Conservation (phyloP, 2,888 invertebrate genomes). For the Panzeria rudis region DNA sequence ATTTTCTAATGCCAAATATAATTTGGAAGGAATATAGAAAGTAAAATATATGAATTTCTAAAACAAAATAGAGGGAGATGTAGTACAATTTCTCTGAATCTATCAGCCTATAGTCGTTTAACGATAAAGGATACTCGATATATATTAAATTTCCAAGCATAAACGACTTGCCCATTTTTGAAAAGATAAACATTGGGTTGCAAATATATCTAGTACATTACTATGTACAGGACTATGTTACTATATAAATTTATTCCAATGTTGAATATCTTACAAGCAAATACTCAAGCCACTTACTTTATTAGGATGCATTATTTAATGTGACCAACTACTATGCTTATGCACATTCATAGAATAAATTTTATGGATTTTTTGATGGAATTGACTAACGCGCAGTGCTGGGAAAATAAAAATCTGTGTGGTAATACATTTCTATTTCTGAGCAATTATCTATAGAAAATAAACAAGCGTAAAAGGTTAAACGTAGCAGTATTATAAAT, state of each 20-base stretch:
- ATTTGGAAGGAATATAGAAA: conserved; percentile 42
- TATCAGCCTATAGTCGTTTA: neutral
- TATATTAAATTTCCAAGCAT: conserved; percentile 43
- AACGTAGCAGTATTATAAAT: too few species aligned
- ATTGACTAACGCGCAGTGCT: too few species aligned
- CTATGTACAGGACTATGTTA: neutral
- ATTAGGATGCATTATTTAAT: neutral
- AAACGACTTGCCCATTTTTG: conserved; percentile 21
- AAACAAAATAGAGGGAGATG: neutral
- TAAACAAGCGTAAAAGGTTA: too few species aligned
- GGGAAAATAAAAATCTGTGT: too few species aligned
- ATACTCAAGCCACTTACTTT: conserved; percentile 40
- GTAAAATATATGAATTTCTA: neutral
- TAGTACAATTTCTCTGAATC: conserved; percentile 11
- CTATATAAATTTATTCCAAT: conserved; percentile 57
- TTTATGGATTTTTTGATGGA: too few species aligned
- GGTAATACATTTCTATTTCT: too few species aligned
- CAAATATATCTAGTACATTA: neutral
- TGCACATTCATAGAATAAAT: too few species aligned
- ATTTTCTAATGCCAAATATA: conserved; percentile 58
- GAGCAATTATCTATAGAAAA: too few species aligned
- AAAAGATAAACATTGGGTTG: neutral
- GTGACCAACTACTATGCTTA: conserved; percentile 23
- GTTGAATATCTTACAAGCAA: conserved; percentile 57
- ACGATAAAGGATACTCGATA: conserved; percentile 41